Base-by-base conservation (phyloP, 2,888 invertebrate genomes). In the Gari tellinella region DNA sequence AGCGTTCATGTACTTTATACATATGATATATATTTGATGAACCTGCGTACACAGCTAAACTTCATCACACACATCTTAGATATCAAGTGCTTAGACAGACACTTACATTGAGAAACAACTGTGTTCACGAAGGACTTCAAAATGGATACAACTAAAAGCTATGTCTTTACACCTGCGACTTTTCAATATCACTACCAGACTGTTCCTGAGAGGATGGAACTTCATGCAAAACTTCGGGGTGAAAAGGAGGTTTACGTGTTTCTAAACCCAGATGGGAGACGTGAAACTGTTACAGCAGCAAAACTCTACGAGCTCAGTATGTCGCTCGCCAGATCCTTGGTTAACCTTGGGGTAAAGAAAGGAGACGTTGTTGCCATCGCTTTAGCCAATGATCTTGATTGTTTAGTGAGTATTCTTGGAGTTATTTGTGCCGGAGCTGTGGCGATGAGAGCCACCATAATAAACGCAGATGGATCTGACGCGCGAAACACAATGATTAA, bases 331-430 rank as follows among this genome's bases (percentile, higher is more conserved):
- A 10, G 40, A 17, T 40, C 55, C 12, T 43, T 74, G 7, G 37
- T 74, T 8, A 31, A 51, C 41, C 45, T 60, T 5, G 73, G 73
- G 21, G 46, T 74, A 17, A 25, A 46, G 25, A 64, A 49, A 38
- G 73, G 68, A 3, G 73, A 74, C n/a, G 37, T 74, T n/a, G 67
- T 68, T 12, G 73, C 56, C 0, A 56, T 55, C 2, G 68, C 60
- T 25, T 55, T 64, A 5, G 41, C 46, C 14, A 74, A 74, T 49
- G 61, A 64, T 10, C 10, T 68, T 5, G 64, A 74, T 14, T 25
- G 68, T 23, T 49, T 74, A 26, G 15, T 74, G 10, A 41, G 60
- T 37, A 49, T 53, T 7, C 61, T 74, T 38, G 65, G 68, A 17
- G 56, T 64, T 12, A 74, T 74, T 2, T 48, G 49, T 37, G 43